Base-by-base conservation (phyloP, 2,797 vertebrate genomes). In the Alosa sapidissima region DNA sequence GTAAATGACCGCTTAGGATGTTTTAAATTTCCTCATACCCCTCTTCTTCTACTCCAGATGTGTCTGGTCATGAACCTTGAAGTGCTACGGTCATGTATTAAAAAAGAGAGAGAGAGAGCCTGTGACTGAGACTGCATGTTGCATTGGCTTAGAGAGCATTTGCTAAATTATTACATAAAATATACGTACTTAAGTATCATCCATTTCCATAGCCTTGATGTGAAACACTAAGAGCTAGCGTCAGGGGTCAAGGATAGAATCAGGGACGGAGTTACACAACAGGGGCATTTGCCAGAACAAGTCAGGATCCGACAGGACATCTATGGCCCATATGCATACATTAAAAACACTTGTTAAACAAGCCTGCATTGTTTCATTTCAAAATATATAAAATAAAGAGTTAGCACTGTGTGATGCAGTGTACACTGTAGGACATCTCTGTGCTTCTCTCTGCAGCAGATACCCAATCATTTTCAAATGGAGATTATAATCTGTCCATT, bases 401-500 rank as follows among this genome's bases (percentile, higher is more conserved):
- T 14, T 75, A 41, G 36, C 7, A 41, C 45, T 45, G 36, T 45
- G 36, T 45, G 13, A 41, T 75, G 19, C 19, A 19, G 68, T 45
- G 36, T 75, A 19, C 28, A 28, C 28, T 28, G 28, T 19, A 19
- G 68, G 68, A 16, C 33, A 45, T 75, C 36, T 75, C 36, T 19
- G 33, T 75, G 41, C 36, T 16, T 28, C 65, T 36, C 13, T 45
- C 68, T 19, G 19, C 33, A 16, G 68, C 68, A 75, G 33, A 75
- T 75, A 75, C 33, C 68, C 16, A 75, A 75, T 75, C 45, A 75
- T 75, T 75, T 84, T 81, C 60, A 87, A 72, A 82, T 81, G 45
- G 78, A 89, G 87, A 88, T 88, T 85, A 88, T 87, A 84, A 88
- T 87, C 84, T 84, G 86, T 88, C 88, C 88, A 90, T 91, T 91